Percentiles rank a stretch among this genome's conserved stretches.
phyloP scores from a whole-genome alignment of 2,113 vertebrate species.

The Vombatus ursinus region DNA sequence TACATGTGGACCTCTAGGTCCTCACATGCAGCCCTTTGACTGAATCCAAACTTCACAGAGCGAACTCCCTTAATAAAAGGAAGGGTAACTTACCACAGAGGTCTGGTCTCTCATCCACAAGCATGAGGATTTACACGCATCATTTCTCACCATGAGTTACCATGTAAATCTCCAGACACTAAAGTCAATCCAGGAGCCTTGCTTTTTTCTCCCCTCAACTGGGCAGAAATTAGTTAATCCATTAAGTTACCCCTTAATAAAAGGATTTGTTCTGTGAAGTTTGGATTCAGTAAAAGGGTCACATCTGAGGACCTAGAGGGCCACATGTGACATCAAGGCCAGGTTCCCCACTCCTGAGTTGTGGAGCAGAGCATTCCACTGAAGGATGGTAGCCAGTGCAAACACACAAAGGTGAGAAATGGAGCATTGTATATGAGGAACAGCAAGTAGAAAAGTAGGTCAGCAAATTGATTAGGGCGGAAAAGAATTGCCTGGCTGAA shows the following conservation, averaged over 20 bases:
- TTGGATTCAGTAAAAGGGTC: too few species aligned
- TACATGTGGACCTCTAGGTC: too few species aligned
- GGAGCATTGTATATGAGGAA: not conserved
- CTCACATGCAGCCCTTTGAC: too few species aligned
- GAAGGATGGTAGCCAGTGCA: not conserved
- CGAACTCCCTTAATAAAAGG: not conserved
- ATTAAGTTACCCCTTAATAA: too few species aligned
- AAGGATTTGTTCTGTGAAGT: too few species aligned
- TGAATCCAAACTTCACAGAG: too few species aligned
- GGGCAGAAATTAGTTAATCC: not conserved
- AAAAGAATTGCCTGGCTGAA: not conserved
- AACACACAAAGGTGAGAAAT: not conserved
- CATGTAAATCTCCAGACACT: not conserved
- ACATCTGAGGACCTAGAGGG: too few species aligned
- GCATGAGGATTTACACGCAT: constrained; percentile 24
- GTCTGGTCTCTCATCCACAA: not conserved
- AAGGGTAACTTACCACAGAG: constrained; percentile 21
- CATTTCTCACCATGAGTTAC: constrained; percentile 3
- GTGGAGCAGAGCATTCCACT: not conserved
- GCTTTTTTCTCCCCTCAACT: constrained; percentile 22
- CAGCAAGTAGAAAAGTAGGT: not conserved
- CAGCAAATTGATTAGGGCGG: not conserved
- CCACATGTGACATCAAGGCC: too few species aligned
- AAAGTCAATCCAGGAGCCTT: not conserved
- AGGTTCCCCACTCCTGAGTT: too few species aligned